Evolutionary conservation across 2,888 invertebrate genomes (phyloP), one percentile per base, ranked within the genome.

Genomic region (Escarpia spicata): DNA sequence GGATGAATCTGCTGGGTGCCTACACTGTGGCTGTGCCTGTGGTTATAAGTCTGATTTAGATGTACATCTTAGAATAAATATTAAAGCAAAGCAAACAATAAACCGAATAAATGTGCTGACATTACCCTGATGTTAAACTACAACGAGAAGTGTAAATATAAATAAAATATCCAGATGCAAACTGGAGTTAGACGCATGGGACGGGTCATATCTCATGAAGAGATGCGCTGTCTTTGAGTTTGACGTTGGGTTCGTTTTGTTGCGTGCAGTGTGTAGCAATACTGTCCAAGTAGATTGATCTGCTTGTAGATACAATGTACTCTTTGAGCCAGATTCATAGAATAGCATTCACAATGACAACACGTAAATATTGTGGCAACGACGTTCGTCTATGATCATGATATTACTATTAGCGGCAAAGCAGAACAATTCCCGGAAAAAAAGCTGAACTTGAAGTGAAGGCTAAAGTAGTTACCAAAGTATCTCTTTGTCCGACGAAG

Each of bases 401-500:
- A 52, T 15, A 15, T 52, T 52, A 75, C 37, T 37, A n/a, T 75
- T 75, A 26, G 75, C 75, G 75, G 75, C 26, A 60, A 92, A 37
- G 52, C 37, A 19, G 15, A 45, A 43, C 37, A 52, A n/a, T n/a
- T 91, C 92, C 45, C 44, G 37, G 45, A 8, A 45, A 52, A 91
- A 8, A 45, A 52, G 45, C 45, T 52, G 15, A 45, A 19, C n/a
- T 19, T 58, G 43, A 6, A 19, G 6, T 10, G 31, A 43, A 60
- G 1, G 26, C 4, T 45, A 15, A 26, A 52, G 15, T 52, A 90
- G 92, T 93, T 94, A 96, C 95, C 95, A 95, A 94, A 91, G 94
- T 93, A 31, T 93, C 93, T 93, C 93, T 94, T 92, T 75, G 91
- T 92, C 96, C 96, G 92, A 94, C 94, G 92, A 96, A 96, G 91